Evolutionary conservation across 2,797 vertebrate genomes (phyloP), one percentile per base, ranked within the genome.

Genomic region (Channa striata): DNA sequence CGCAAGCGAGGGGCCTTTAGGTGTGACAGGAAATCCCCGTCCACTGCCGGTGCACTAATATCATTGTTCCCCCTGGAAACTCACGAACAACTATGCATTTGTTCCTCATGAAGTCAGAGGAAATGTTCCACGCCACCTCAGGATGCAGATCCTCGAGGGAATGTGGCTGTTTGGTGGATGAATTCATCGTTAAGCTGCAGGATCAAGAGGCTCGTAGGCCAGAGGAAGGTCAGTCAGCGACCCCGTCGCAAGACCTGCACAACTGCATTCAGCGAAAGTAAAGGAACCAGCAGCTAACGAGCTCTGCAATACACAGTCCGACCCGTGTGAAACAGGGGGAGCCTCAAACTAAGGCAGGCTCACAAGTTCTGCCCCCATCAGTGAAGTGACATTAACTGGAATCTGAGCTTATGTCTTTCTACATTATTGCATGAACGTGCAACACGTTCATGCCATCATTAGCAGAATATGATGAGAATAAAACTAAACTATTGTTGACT

Each of bases 21-120:
- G 74, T 79, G 78, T 46, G 68, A 79, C 89, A 89, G 90, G 91
- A 94, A 91, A 83, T 84, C 77, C 57, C 67, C 54, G 54, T 60
- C 48, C 65, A 5, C 80, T 73, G 66, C 6, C 59, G 75, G 75
- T 85, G 77, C 13, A 30, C 80, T 86, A 87, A 90, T 88, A 82
- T 87, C 75, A 90, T 92, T 93, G 92, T 93, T 93, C 82, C 87
- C 80, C 49, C 42, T 85, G 83, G 84, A 90, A 89, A 83, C 80
- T 74, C 59, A 33, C 43, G 59, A 51, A 78, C 69, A 82, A 82
- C 74, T 58, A 57, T 20, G 13, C 74, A 74, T 89, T 86, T 85
- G 74, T 90, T 91, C 85, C 86, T 67, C 8, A 47, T 88, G 77
- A 89, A 84, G 65, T 80, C 75, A 78, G 72, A 82, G 85, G 90